These are phyloP conservation scores for Oplegnathus fasciatus DNA, from an alignment of 2,113 vertebrate genomes.

Conservation along the genomic window DNA sequence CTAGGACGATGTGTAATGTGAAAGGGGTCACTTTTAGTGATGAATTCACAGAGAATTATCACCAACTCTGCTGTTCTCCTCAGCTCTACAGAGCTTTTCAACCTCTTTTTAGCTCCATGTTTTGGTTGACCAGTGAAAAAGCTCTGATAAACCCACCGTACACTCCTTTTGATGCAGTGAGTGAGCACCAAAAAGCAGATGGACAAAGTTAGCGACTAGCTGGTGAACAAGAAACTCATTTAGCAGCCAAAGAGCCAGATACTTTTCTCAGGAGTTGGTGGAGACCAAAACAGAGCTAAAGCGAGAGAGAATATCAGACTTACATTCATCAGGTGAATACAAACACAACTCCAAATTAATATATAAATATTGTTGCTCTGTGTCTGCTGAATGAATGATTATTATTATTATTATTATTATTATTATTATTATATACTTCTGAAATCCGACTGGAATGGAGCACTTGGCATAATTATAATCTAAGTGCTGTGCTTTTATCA, in stretches of 20 bases:
- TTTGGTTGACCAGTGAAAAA: not conserved
- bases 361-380: not conserved
- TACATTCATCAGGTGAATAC: not conserved
- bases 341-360: not conserved
- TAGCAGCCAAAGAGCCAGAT: not conserved
- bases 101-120: not conserved
- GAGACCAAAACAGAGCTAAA: not conserved
- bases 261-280: not conserved
- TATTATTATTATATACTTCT: too few relatives aligned
- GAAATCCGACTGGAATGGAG: too few relatives aligned
- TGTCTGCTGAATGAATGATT: not conserved
- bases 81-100: not conserved
- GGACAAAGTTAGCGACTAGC: too few relatives aligned
- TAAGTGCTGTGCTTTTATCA: too few relatives aligned
- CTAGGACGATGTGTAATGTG: not conserved
- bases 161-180: not conserved
- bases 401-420: too few relatives aligned
- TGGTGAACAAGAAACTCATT: too few relatives aligned
- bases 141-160: too few relatives aligned
- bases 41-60: not conserved
- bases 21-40: not conserved
- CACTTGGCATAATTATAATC: too few relatives aligned
- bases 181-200: not conserved
- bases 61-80: too few relatives aligned
- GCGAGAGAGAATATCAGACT: not conserved